A percentile compares a stretch with the other conserved stretches of the same genome.
Conservation (phyloP, 1,140 invertebrate species). For the Rhyacophila brunnea region DNA sequence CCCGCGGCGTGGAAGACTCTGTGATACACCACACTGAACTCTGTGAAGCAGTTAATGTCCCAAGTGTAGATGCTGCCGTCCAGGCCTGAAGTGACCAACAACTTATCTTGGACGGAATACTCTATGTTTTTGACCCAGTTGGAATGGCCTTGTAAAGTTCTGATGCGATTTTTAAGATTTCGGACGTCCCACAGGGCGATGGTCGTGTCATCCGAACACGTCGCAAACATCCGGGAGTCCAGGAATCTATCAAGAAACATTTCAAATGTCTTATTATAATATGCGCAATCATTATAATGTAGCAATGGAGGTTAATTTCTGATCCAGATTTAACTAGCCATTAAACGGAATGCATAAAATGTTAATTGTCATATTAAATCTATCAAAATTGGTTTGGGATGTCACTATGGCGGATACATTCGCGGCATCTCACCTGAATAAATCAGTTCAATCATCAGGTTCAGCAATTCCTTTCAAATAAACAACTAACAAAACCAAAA, state of each 20-base stretch:
- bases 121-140: slow-evolving; percentile 98
- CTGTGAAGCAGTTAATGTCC: slow-evolving; percentile 88
- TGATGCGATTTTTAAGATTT: slow-evolving; percentile 74
- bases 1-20: slow-evolving; percentile 81
- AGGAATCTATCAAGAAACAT: slow-evolving; percentile 68
- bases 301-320: too few relatives aligned
- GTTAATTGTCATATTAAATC: too few relatives aligned
- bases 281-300: too few relatives aligned
- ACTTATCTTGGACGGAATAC: slow-evolving; percentile 81
- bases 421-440: too few relatives aligned
- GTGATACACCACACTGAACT: slow-evolving; percentile 74
- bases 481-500: too few relatives aligned
- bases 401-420: too few relatives aligned
- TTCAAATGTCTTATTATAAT: neutral
- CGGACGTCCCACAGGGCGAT: slow-evolving; percentile 90
- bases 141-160: slow-evolving; percentile 80
- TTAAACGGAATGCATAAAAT: too few relatives aligned
- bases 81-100: slow-evolving; percentile 87
- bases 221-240: slow-evolving; percentile 84
- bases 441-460: too few relatives aligned
- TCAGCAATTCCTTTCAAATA: too few relatives aligned
- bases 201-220: slow-evolving; percentile 90
- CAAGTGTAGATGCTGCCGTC: slow-evolving; percentile 92
- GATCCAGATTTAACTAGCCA: too few relatives aligned
- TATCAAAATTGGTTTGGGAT: too few relatives aligned